Evolutionary conservation across 2,888 invertebrate genomes (phyloP).

Genomic region (Plagodis dolabraria): DNA sequence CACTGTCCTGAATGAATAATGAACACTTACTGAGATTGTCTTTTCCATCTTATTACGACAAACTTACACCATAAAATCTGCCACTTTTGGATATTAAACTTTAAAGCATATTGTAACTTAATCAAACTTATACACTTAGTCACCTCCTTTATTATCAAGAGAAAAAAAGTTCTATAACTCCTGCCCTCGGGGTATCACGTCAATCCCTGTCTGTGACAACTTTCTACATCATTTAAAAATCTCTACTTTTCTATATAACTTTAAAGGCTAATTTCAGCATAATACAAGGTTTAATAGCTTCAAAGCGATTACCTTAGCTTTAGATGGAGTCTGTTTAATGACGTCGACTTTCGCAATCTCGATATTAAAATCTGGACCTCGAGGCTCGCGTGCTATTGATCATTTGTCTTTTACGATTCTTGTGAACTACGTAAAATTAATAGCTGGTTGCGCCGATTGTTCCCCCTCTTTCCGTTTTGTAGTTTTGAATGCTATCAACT

Average conservation of each 20-base stretch:
- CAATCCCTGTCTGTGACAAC: constrained; percentile 20
- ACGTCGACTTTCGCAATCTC: constrained; percentile 51
- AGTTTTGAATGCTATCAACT: constrained; percentile 48
- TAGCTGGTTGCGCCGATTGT: constrained; percentile 55
- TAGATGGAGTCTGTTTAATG: constrained; percentile 52
- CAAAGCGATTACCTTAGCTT: constrained; percentile 50
- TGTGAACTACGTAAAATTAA: constrained; percentile 64
- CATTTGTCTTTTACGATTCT: constrained; percentile 69
- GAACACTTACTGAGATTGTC: constrained; percentile 24
- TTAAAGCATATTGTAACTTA: constrained; percentile 15
- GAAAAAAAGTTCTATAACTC: constrained; percentile 15
- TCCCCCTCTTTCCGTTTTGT: constrained; percentile 42
- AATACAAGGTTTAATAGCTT: constrained; percentile 46
- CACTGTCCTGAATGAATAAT: constrained; percentile 36
- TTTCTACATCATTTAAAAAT: constrained; percentile 15
- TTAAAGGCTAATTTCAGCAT: constrained; percentile 37
- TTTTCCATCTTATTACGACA: constrained; percentile 2
- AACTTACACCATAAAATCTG: constrained; percentile 16
- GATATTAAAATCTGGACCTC: constrained; percentile 58
- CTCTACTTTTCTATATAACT: constrained; percentile 11
- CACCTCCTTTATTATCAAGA: constrained; percentile 22
- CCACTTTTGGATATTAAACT: constrained; percentile 17
- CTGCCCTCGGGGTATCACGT: constrained; percentile 17
- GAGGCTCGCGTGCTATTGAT: constrained; percentile 55
- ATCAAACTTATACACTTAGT: constrained; percentile 21